phyloP scores from a whole-genome alignment of 2,888 invertebrate species.

The Nematopogon swammerdamellus region DNA sequence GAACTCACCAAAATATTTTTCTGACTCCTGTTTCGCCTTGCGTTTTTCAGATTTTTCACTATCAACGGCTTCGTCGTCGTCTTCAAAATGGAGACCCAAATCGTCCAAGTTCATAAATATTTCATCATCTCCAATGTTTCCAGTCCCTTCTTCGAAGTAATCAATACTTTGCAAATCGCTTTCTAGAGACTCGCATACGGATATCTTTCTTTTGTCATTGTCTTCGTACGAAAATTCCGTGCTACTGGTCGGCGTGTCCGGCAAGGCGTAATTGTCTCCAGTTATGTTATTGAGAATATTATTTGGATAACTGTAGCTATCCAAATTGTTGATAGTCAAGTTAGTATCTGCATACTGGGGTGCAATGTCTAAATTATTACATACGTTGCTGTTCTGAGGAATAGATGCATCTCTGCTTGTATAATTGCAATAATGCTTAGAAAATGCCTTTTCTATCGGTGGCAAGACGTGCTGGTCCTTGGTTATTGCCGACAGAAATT shows the following conservation, averaged over 20 bases:
- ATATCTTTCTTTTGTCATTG: conserved; percentile 28
- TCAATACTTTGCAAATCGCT: conserved; percentile 41
- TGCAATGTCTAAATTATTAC: conserved; percentile 12
- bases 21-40: conserved; percentile 26
- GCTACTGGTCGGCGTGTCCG: conserved; percentile 45
- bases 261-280: conserved; percentile 30
- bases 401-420: conserved; percentile 22
- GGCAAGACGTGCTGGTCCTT: conserved; percentile 35
- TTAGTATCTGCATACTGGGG: conserved; percentile 5
- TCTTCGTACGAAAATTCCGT: conserved; percentile 38
- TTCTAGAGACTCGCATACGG: conserved; percentile 41
- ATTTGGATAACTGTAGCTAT: conserved; percentile 47
- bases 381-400: conserved; percentile 16
- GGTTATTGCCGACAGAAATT: conserved; percentile 25
- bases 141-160: conserved; percentile 43
- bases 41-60: conserved; percentile 15
- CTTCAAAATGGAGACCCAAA: conserved; percentile 36
- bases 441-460: conserved; percentile 44
- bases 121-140: conserved; percentile 45
- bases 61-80: conserved; percentile 21
- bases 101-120: conserved; percentile 45
- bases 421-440: conserved; percentile 35
- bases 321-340: conserved; percentile 27
- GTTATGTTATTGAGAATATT: conserved; percentile 38
- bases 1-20: conserved; percentile 31